Conservation (phyloP, 2,797 vertebrate genomes). For the Dipus sagitta region DNA sequence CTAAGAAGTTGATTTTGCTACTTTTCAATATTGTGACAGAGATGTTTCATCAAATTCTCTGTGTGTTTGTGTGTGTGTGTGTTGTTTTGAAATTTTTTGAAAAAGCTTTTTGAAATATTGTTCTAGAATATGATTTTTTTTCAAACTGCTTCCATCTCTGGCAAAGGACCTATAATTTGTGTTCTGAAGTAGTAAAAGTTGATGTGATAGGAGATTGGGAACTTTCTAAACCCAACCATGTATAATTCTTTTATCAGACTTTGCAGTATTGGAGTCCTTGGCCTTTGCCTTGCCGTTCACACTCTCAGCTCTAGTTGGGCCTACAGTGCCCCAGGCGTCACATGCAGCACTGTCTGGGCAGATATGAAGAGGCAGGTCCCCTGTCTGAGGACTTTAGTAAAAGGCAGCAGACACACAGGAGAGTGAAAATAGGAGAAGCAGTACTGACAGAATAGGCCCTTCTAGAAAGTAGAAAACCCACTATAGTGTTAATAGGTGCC, state of each 20-base stretch:
- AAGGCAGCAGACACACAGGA: background rate
- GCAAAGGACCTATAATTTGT: background rate
- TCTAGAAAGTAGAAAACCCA: background rate
- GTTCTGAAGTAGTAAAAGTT: slow-evolving; percentile 7
- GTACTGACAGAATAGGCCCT: background rate
- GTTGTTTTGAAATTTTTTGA: background rate
- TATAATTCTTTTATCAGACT: background rate
- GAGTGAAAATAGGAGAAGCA: background rate
- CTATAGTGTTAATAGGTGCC: background rate
- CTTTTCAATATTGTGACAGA: background rate
- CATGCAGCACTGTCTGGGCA: background rate
- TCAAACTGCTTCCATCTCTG: background rate
- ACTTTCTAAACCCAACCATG: background rate
- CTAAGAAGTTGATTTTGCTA: background rate
- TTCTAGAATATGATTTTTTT: slow-evolving; percentile 32
- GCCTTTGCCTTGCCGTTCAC: background rate
- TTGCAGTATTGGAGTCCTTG: background rate
- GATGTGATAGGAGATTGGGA: slow-evolving; percentile 14
- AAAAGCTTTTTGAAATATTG: slow-evolving; percentile 53
- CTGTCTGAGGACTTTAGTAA: background rate
- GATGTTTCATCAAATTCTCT: background rate
- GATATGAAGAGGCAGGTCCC: background rate
- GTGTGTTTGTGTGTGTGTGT: background rate
- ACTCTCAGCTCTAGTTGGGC: background rate
- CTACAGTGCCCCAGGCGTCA: background rate